Base-by-base conservation (phyloP, 1,140 invertebrate species). In the Neodiprion virginianus region DNA sequence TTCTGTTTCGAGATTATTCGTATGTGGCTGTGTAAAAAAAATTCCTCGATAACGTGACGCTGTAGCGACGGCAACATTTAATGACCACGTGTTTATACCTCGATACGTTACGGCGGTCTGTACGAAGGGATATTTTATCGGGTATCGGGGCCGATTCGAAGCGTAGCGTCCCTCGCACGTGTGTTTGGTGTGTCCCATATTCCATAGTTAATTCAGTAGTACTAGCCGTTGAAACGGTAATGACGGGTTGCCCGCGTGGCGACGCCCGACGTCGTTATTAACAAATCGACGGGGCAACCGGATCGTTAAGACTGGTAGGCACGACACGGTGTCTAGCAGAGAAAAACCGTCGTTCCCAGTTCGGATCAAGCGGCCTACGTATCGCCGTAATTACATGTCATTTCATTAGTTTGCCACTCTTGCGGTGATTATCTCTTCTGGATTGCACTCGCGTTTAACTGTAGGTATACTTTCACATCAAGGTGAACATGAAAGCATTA, bases 221-320 rank as follows among this genome's bases (percentile, higher is more conserved):
- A 8, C n/a, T 4, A 61, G 53, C 53, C 28, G 74, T 72, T 65
- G 72, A 65, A 53, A 49, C 73, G 79, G 80, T 79, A 81, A 79
- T 80, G 79, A 78, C 75, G 74, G 49, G 69, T 78, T 75, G 17
- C 67, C 40, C 53, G 53, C 53, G 53, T 61, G 53, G 53, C 53
- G 53, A 69, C 21, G 67, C 17, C 67, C 67, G 67, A 69, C 67
- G 67, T 23, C 67, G 67, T 69, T 23, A 69, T 69, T 23, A 69
- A 23, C 17, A 23, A 23, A 69, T 23, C 67, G 67, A 69, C 17
- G 21, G 67, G 40, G 17, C 67, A 14, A 17, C 53, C 53, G 8
- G 11, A 9, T 61, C 53, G 53, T 61, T 61, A 61, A 61, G 11
- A 14, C 8, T 17, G 74, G 28, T 40, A 40, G 72, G 68, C 49